Conservation (phyloP, 1,140 invertebrate species). For the Drosophila tani region DNA sequence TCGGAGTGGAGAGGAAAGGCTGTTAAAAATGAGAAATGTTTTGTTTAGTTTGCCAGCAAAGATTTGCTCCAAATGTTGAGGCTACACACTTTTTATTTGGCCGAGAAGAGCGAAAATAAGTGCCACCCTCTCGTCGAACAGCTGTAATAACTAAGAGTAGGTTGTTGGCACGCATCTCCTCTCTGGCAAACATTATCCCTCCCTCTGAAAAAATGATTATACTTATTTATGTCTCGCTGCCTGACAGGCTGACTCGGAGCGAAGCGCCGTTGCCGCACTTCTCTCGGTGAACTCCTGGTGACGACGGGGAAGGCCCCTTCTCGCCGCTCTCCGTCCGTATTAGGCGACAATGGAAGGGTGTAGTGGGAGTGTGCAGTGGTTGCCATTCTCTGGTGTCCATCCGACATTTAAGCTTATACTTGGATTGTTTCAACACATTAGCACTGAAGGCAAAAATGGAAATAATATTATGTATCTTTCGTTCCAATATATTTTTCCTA, state of each 20-base stretch:
- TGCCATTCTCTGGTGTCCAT: conserved; percentile 11
- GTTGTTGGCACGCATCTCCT: conserved; percentile 30
- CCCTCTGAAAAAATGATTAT: conserved; percentile 57
- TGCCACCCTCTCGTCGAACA: conserved; percentile 23
- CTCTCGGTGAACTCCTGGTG: conserved; percentile 30
- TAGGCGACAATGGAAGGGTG: conserved; percentile 11
- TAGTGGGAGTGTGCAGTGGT: not conserved
- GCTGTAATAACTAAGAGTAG: conserved; percentile 41
- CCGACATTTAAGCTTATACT: not conserved
- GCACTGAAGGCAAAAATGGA: not conserved
- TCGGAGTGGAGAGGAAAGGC: conserved; percentile 14
- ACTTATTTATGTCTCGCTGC: conserved; percentile 63
- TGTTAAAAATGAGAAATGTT: conserved; percentile 38
- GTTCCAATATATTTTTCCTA: not conserved
- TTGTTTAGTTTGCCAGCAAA: conserved; percentile 28
- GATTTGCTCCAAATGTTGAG: conserved; percentile 25
- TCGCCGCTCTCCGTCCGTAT: conserved; percentile 17
- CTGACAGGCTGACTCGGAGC: conserved; percentile 49
- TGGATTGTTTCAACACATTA: not conserved
- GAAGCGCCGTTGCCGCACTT: conserved; percentile 66
- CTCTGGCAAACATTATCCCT: conserved; percentile 32
- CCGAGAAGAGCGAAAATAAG: conserved; percentile 10
- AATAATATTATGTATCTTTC: not conserved
- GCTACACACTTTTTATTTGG: conserved; percentile 28
- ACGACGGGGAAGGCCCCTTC: conserved; percentile 8